A percentile compares a stretch with the other conserved stretches of the same genome.
Conservation (phyloP, 2,113 vertebrate species). For the Nothobranchius furzeri region DNA sequence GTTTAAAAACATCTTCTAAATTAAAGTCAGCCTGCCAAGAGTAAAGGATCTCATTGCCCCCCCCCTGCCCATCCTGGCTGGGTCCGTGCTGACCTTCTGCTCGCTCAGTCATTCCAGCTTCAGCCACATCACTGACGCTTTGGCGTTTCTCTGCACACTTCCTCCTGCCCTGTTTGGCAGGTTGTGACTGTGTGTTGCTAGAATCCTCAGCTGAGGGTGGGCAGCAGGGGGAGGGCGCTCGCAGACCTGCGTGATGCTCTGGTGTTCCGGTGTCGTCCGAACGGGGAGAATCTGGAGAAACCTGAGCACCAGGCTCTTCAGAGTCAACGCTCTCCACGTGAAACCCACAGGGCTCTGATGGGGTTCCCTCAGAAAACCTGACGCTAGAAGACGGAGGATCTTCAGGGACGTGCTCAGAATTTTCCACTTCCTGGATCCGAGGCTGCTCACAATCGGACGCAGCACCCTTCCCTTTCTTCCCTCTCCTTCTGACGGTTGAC, state of each 20-base stretch:
- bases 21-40: slow-evolving; percentile 75
- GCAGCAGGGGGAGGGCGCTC: neutral
- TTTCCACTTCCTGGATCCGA: slow-evolving; percentile 3
- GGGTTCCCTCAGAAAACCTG: neutral
- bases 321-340: neutral
- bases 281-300: neutral
- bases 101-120: neutral
- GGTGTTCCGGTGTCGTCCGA: neutral
- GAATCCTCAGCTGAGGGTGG: neutral
- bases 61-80: neutral
- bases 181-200: neutral
- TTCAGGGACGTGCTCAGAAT: slow-evolving; percentile 10
- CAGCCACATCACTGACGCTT: slow-evolving; percentile 7
- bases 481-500: slow-evolving; percentile 4
- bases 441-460: slow-evolving; percentile 6
- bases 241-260: neutral
- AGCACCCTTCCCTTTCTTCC: slow-evolving; percentile 36
- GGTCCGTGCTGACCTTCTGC: slow-evolving; percentile 1
- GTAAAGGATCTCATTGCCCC: neutral
- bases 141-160: slow-evolving; percentile 1
- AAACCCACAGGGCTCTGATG: too few species aligned
- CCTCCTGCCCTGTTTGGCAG: slow-evolving; percentile 1
- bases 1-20: slow-evolving; percentile 76
- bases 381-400: slow-evolving; percentile 4
- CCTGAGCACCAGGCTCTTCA: slow-evolving; percentile 1